Evolutionary conservation across 2,113 vertebrate species (phyloP).

Genomic region (Myrmophylax atrothorax): DNA sequence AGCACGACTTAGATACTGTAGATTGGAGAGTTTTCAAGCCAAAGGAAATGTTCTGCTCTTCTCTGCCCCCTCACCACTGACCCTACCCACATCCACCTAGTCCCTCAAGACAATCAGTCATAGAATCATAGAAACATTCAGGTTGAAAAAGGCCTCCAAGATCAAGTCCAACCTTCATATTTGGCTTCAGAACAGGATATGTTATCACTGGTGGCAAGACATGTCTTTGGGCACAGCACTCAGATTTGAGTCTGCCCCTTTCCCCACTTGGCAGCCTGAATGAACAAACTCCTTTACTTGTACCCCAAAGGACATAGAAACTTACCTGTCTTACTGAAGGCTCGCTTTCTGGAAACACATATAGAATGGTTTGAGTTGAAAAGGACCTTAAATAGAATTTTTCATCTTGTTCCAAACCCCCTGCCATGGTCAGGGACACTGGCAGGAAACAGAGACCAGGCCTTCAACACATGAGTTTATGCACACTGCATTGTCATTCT

Average conservation of each 20-base stretch:
- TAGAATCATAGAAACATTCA: not conserved
- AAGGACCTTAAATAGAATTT: not conserved
- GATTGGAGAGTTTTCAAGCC: not conserved
- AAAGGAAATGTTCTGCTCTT: not conserved
- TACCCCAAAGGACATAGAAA: not conserved
- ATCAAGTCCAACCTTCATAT: not conserved
- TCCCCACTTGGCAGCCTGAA: not conserved
- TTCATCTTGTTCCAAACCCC: not conserved
- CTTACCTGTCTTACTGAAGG: not conserved
- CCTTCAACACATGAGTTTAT: not conserved
- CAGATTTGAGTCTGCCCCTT: not conserved
- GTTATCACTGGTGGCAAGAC: not conserved
- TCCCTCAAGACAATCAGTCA: not conserved
- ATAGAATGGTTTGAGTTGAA: not conserved
- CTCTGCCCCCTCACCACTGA: not conserved
- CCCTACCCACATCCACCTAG: accelerated
- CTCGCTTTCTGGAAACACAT: not conserved
- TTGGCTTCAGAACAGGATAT: not conserved
- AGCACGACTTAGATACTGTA: not conserved
- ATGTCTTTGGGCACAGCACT: not conserved
- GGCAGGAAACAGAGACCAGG: not conserved
- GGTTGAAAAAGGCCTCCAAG: not conserved
- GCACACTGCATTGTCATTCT: not conserved
- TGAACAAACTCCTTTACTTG: not conserved
- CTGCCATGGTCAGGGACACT: not conserved